phyloP scores from a whole-genome alignment of 2,113 vertebrate genomes.

The Mastomys coucha region DNA sequence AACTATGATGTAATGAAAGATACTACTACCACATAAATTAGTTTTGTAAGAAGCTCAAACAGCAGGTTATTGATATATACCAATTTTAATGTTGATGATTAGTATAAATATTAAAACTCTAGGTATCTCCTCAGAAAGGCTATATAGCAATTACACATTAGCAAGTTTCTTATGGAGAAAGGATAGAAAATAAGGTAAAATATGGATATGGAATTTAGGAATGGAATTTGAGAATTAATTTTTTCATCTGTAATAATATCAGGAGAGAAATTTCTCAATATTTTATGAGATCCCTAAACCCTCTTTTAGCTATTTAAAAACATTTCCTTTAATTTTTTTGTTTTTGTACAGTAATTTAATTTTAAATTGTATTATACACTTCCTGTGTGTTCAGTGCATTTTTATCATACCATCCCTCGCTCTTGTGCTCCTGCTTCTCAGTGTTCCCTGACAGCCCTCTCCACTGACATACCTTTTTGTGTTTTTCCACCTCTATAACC shows the following conservation, averaged over 20 bases:
- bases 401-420: background rate
- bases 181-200: constrained; percentile 34
- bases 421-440: too few species aligned
- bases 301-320: background rate
- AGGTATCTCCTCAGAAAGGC: background rate
- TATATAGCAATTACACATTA: constrained; percentile 34
- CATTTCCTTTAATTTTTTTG: background rate
- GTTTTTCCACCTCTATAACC: background rate
- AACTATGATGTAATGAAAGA: background rate
- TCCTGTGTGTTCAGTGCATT: background rate
- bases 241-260: constrained; percentile 35
- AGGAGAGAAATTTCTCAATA: constrained; percentile 26
- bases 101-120: constrained; percentile 4
- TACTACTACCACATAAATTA: constrained; percentile 36
- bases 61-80: constrained; percentile 48
- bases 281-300: constrained; percentile 8
- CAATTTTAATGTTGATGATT: constrained; percentile 37
- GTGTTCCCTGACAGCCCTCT: background rate
- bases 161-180: constrained; percentile 24
- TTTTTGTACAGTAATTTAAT: background rate
- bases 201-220: background rate
- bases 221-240: constrained; percentile 28
- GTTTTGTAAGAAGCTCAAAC: constrained; percentile 26
- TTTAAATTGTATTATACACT: background rate
- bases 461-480: background rate